A percentile compares a stretch with the other conserved stretches of the same genome.
Conservation (phyloP, 2,113 vertebrate species). For the Emydura subglobosa region DNA sequence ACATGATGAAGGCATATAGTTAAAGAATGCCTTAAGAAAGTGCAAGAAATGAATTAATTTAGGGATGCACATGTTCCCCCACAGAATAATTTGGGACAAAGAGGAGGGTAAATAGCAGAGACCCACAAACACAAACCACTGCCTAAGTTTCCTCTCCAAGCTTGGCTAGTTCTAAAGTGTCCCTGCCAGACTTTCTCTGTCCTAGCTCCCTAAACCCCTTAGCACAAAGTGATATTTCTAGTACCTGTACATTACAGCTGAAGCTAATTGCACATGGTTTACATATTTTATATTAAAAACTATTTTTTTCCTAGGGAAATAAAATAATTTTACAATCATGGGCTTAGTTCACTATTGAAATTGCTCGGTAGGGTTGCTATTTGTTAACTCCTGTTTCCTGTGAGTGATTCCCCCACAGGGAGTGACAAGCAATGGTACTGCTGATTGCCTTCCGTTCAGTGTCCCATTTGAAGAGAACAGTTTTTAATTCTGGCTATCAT, state of each 20-base stretch:
- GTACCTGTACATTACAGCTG: fast-evolving
- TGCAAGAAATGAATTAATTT: background rate
- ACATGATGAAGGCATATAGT: background rate
- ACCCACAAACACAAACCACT: background rate
- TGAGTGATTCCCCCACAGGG: background rate
- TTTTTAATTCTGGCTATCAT: background rate
- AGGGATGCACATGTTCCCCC: background rate
- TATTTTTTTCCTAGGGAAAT: background rate
- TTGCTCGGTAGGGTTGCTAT: fast-evolving
- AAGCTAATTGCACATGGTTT: background rate
- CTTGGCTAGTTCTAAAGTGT: background rate
- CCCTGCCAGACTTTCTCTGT: background rate
- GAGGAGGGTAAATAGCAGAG: background rate
- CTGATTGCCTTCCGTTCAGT: background rate
- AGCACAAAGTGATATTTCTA: background rate
- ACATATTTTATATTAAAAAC: background rate
- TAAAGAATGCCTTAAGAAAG: background rate
- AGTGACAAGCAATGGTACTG: background rate
- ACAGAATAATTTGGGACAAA: background rate
- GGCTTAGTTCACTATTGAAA: background rate
- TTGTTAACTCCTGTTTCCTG: background rate
- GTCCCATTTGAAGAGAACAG: fast-evolving
- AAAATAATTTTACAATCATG: background rate
- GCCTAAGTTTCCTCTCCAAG: background rate
- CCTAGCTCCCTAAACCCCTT: background rate